These are phyloP conservation scores for Pipistrellus kuhlii DNA, from an alignment of 2,797 vertebrate species.

Conservation along the genomic window DNA sequence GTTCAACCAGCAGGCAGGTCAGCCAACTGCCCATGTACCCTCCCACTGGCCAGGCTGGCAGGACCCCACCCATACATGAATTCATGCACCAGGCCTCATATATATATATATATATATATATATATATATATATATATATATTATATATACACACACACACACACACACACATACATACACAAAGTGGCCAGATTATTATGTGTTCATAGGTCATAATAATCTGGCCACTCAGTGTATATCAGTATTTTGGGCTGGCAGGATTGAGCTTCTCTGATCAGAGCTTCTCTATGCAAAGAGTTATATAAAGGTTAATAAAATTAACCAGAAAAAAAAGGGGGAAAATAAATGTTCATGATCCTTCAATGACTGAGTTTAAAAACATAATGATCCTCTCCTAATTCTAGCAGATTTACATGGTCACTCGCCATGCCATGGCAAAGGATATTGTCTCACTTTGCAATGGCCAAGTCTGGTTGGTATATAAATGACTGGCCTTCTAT, in stretches of 20 bases:
- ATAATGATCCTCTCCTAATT: slow-evolving; percentile 3
- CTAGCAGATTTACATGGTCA: background rate
- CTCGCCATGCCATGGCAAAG: background rate
- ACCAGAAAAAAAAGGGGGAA: background rate
- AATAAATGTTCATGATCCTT: background rate
- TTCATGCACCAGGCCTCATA: no score
- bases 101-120: no score
- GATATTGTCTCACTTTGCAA: background rate
- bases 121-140: no score
- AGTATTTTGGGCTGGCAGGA: background rate
- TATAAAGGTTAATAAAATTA: background rate
- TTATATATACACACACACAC: no score
- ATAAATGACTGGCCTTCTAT: background rate
- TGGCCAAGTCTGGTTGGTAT: background rate
- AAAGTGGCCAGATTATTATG: no score
- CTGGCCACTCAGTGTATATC: no score
- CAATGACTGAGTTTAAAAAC: background rate
- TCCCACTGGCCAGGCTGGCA: no score
- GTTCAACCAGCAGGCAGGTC: no score
- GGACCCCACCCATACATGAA: no score
- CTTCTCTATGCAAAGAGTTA: background rate
- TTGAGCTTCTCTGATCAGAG: background rate
- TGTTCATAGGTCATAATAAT: no score
- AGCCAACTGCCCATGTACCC: no score
- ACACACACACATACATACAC: no score